A percentile compares a stretch with the other conserved stretches of the same genome.
These are phyloP conservation scores for Rhopalosiphum maidis DNA, from an alignment of 1,140 invertebrate genomes.

Conservation along the genomic window DNA sequence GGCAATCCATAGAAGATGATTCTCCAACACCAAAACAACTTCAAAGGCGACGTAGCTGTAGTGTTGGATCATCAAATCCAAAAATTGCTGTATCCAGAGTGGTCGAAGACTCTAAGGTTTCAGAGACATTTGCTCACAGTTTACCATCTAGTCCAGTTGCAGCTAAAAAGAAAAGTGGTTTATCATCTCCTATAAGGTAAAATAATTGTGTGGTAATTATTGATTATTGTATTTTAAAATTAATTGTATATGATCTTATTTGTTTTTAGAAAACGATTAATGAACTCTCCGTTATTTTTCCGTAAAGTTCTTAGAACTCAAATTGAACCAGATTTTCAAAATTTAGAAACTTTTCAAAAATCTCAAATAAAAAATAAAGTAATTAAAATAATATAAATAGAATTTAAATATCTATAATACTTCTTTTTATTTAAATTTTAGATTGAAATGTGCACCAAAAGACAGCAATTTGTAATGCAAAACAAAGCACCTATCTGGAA, in stretches of 20 bases:
- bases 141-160: conserved; percentile 48
- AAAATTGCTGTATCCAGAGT: conserved; percentile 48
- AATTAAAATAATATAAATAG: conserved; percentile 56
- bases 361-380: conserved; percentile 93
- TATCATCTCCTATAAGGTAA: conserved; percentile 53
- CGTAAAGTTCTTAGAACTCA: conserved; percentile 74
- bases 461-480: conserved; percentile 88
- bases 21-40: conserved; percentile 30
- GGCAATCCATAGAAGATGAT: conserved; percentile 34
- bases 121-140: conserved; percentile 55
- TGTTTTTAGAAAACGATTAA: conserved; percentile 66
- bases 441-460: conserved; percentile 60
- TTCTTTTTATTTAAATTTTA: conserved; percentile 52
- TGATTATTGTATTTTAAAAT: background rate
- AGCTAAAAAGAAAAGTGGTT: conserved; percentile 54
- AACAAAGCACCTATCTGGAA: conserved; percentile 99
- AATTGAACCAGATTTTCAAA: conserved; percentile 81
- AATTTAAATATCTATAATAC: background rate
- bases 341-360: conserved; percentile 94
- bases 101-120: conserved; percentile 34
- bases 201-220: background rate
- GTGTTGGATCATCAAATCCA: conserved; percentile 54
- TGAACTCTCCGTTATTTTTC: conserved; percentile 78
- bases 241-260: conserved; percentile 7
- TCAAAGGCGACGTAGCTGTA: conserved; percentile 48